Percentiles rank a stretch among this genome's conserved stretches.
Evolutionary conservation across 2,797 vertebrate species (phyloP).

Genomic region (Syngnathus rostellatus): DNA sequence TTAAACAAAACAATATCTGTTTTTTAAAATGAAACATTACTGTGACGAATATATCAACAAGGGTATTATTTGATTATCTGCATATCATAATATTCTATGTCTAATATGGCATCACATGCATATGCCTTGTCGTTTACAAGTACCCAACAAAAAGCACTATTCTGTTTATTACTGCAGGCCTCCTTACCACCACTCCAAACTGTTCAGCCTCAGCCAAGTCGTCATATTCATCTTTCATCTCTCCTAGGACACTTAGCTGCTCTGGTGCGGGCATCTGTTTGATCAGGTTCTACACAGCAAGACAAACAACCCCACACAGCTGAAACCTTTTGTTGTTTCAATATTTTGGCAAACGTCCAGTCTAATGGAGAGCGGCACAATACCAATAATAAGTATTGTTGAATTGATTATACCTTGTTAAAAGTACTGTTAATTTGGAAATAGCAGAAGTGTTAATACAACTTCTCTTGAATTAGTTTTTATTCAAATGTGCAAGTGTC

Average conservation of each 20-base stretch:
- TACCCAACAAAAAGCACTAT: background rate
- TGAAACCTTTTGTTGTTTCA: background rate
- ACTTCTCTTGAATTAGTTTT: background rate
- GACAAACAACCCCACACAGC: background rate
- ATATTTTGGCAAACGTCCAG: background rate
- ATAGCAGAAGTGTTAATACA: background rate
- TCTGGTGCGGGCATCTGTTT: constrained; percentile 76
- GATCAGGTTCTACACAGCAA: constrained; percentile 70
- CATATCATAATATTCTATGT: constrained; percentile 2
- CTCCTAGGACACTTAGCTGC: constrained; percentile 68
- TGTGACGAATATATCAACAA: constrained; percentile 16
- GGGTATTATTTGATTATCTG: background rate
- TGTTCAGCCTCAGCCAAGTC: constrained; percentile 82
- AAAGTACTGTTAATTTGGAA: background rate
- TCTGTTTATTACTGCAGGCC: background rate
- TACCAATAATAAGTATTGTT: background rate
- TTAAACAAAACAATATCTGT: constrained; percentile 40
- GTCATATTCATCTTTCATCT: constrained; percentile 80
- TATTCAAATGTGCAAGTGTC: background rate
- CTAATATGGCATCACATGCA: constrained; percentile 11
- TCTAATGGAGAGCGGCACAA: background rate
- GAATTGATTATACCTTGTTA: background rate
- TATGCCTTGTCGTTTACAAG: background rate
- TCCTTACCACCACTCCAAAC: constrained; percentile 79
- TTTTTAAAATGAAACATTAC: constrained; percentile 12